Evolutionary conservation across 1,140 invertebrate genomes (phyloP), one percentile per base, ranked within the genome.

Genomic region (Bicyclus anynana): DNA sequence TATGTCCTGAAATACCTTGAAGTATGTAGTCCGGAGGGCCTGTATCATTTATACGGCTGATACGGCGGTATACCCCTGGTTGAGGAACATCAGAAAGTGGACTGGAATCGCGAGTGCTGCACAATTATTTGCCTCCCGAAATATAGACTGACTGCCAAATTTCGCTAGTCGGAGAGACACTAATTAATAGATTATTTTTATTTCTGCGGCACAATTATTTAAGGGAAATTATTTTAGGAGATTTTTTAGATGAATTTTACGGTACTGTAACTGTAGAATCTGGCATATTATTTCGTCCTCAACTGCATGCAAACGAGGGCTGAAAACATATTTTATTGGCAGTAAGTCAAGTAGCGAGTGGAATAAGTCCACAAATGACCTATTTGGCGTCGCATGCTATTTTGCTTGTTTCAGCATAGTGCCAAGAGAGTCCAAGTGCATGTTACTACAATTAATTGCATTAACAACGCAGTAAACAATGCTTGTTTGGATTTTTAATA

Each of bases 321-420:
- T 33, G 16, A 16, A 40, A 17, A 9, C 16, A 52, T n/a, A 57
- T 50, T 38, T 18, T 50, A 50, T 50, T 57, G 54, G 47, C 54
- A 33, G 20, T 42, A 48, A 17, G 37, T 57, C 54, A 50, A 57
- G 46, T 37, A 16, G 27, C 35, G 44, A 40, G 38, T 47, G 42
- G 29, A 35, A 42, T 56, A 49, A 50, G 54, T 42, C 23, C 23
- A 42, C 37, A 37, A 38, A 10, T 48, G 40, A 57, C 46, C 47
- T 29, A 50, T 49, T 50, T 57, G 54, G 46, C 54, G 35, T 13
- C 20, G 27, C 27, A 23, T 37, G n/a, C 18, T 16, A 33, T 47
- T 47, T 33, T 10, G 42, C 27, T 12, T 27, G 13, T 50, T 26
- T 37, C 37, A 21, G n/a, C 18, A 21, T 40, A 40, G 50, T n/a